Evolutionary conservation across 2,888 invertebrate genomes (phyloP), one percentile per base, ranked within the genome.

Genomic region (Adineta ricciae): DNA sequence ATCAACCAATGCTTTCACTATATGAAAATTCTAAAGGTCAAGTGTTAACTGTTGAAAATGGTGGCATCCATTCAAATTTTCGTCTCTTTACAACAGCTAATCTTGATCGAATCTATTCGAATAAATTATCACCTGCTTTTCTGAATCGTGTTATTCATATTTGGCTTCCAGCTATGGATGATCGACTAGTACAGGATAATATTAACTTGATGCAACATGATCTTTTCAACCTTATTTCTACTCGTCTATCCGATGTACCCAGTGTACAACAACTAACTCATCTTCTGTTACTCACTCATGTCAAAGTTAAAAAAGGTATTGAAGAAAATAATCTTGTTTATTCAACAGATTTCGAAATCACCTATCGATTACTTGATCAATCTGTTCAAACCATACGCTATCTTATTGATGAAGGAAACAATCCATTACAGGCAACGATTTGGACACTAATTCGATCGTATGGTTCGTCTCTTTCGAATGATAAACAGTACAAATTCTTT

Each of bases 1-100:
- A 73, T 73, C 36, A 73, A 8, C 73, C 73, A 38, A 73, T 73
- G 38, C 38, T 73, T 38, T 38, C 36, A 7, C 38, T 73, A 36
- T 73, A 73, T 73, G 73, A 73, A 73, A 73, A 73, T 36, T 73
- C 73, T 8, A 38, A 36, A 2, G 73, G 73, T 3, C 38, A 73
- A 73, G 38, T 73, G 1, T 24, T 73, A 8, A 73, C 19, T n/a
- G n/a, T n/a, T 38, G 5, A 73, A 73, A 3, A 11, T 3, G 24
- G 38, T 19, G 21, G 73, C 24, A 73, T 73, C 16, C 38, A 73
- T 73, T 38, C 3, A 36, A 73, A 73, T 36, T 73, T 73, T 73
- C 73, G 73, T 73, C 36, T 73, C 19, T 73, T 73, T 73, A 73
- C 73, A 73, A 73, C 73, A 36, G 73, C 73, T 19, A 73, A 73